Evolutionary conservation across 2,888 invertebrate genomes (phyloP).

Genomic region (Cantharis flavilabris): DNA sequence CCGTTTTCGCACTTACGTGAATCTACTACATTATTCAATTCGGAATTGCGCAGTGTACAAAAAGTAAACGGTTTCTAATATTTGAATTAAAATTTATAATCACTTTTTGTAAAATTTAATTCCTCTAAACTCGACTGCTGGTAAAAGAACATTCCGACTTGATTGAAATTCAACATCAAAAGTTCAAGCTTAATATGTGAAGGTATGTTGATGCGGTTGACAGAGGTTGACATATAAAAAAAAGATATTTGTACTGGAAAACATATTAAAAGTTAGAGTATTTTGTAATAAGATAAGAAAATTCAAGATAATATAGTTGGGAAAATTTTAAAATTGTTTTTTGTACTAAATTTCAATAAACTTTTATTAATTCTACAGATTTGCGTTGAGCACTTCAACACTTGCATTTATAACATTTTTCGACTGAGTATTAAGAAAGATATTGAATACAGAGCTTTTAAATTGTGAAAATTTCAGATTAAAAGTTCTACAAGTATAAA

Average conservation of each 20-base stretch:
- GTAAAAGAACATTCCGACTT: slow-evolving; percentile 5
- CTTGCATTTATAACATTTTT: neutral
- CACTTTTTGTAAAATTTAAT: neutral
- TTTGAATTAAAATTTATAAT: neutral
- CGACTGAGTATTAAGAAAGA: neutral
- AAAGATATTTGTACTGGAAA: neutral
- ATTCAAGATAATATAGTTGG: neutral
- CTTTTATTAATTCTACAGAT: neutral
- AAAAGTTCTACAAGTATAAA: neutral
- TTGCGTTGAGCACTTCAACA: neutral
- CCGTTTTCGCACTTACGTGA: neutral
- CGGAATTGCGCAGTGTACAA: neutral
- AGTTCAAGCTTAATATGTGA: slow-evolving; percentile 15
- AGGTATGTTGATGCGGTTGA: slow-evolving; percentile 10
- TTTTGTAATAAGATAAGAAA: neutral
- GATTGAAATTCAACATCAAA: slow-evolving; percentile 17
- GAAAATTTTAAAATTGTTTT: neutral
- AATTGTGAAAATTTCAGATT: neutral
- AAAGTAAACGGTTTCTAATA: neutral
- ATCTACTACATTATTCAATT: neutral
- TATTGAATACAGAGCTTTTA: neutral
- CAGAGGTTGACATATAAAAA: slow-evolving; percentile 12
- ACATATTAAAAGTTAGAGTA: slow-evolving; percentile 6
- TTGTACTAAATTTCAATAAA: neutral
- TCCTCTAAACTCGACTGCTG: neutral